A percentile compares a stretch with the other conserved stretches of the same genome.
Evolutionary conservation across 2,113 vertebrate species (phyloP).

Genomic region (Myiagra hebetior): DNA sequence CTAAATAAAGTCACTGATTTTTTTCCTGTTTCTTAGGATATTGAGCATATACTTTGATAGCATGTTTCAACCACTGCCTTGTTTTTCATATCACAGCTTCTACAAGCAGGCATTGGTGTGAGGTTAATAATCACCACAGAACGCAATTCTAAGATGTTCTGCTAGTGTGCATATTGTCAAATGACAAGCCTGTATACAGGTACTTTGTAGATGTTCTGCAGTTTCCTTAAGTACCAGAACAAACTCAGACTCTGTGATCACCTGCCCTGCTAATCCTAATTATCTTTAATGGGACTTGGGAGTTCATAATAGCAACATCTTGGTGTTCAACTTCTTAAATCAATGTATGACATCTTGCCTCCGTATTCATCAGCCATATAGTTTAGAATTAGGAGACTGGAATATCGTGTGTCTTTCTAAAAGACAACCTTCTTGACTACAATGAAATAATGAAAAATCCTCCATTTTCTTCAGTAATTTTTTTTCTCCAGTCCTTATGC

Average conservation of each 20-base stretch:
- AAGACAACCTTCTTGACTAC: neutral
- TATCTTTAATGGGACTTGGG: neutral
- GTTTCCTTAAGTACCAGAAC: neutral
- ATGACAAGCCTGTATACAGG: neutral
- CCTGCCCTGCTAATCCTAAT: neutral
- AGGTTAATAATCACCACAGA: neutral
- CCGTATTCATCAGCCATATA: neutral
- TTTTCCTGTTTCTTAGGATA: neutral
- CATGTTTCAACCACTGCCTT: neutral
- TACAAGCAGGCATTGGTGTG: neutral
- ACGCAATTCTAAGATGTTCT: neutral
- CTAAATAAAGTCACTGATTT: neutral
- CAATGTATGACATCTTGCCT: neutral
- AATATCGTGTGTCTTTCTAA: neutral
- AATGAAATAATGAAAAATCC: neutral
- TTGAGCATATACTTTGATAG: neutral
- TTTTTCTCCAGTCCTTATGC: neutral
- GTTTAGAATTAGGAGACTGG: neutral
- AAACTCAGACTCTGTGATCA: neutral
- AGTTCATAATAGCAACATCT: neutral
- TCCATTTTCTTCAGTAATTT: neutral
- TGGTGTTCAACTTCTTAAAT: neutral
- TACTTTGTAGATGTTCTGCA: neutral
- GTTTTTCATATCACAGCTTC: neutral
- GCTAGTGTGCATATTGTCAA: neutral